Evolutionary conservation across 1,140 invertebrate species (phyloP), one percentile per base, ranked within the genome.

Genomic region (Tribolium madens): DNA sequence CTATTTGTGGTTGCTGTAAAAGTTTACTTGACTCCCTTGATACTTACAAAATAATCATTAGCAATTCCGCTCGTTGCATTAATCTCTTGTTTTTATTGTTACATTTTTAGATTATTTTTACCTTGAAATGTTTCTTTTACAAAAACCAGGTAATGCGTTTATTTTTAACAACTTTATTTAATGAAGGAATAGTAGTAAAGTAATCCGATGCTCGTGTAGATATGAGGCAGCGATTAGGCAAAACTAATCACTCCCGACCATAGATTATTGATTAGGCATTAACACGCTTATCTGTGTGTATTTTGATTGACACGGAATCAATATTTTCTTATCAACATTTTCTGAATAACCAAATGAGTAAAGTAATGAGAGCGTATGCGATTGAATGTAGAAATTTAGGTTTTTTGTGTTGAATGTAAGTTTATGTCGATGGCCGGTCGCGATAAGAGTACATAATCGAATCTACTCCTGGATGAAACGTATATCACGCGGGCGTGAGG

Each of bases 391-490:
- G 36, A n/a, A 7, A 9, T 42, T 31, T 31, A 3, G 26, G 18
- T 60, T 60, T 31, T 64, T 64, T 12, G 7, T 57, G 52, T 3
- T n/a, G 52, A 26, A 64, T 64, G 57, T 64, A 31, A 33, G 57
- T 64, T 64, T 64, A 64, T 64, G 57, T 12, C 57, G 57, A 64
- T 64, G 57, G 57, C 13, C 26, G 57, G 21, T 64, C 57, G 57
- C 57, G 57, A 64, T 64, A 64, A 64, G 57, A 64, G 57, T 64
- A 46, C 68, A 71, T 71, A 71, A 71, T 50, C 68, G 17, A 71
- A 71, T 71, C 47, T 36, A 71, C 47, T 71, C 68, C 36, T 47
- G 14, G 36, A 71, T 71, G 42, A 71, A 48, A 71, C 36, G 47
- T 71, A 71, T 71, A 71, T 71, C 68, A 71, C 15, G 14, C 14